These are phyloP conservation scores for Temnothorax ravouxi DNA, from an alignment of 2,888 invertebrate species.

Conservation along the genomic window DNA sequence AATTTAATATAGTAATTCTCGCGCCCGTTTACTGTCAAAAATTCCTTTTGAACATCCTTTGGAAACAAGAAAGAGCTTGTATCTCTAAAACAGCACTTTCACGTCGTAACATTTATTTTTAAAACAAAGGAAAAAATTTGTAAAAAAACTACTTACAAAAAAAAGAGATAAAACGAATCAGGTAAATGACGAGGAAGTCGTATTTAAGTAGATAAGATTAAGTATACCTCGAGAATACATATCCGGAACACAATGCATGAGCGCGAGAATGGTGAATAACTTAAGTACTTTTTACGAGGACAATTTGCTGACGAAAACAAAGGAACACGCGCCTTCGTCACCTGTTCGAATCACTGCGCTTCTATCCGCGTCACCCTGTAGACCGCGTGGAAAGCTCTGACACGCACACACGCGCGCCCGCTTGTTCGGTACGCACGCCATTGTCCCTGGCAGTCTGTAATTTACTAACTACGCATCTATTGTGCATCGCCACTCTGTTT, in stretches of 20 bases:
- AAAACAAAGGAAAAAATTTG: background rate
- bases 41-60: background rate
- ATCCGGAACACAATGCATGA: background rate
- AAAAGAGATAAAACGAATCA: background rate
- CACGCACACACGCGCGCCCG: slow-evolving; percentile 37
- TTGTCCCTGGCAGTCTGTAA: slow-evolving; percentile 80
- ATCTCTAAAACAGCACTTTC: background rate
- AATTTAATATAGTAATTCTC: slow-evolving; percentile 15
- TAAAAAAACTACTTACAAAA: background rate
- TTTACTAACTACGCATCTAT: slow-evolving; percentile 82
- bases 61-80: background rate
- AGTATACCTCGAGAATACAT: background rate
- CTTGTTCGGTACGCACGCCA: slow-evolving; percentile 63
- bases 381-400: slow-evolving; percentile 61
- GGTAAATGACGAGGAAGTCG: background rate
- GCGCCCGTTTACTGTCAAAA: background rate
- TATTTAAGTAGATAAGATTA: background rate
- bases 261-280: slow-evolving; percentile 6
- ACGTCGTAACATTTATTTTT: background rate
- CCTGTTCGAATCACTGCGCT: slow-evolving; percentile 12
- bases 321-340: slow-evolving; percentile 20
- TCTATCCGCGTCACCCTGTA: slow-evolving; percentile 58
- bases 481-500: slow-evolving; percentile 75
- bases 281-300: slow-evolving; percentile 12
- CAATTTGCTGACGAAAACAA: background rate